phyloP scores from a whole-genome alignment of 2,797 vertebrate genomes.

The Zenarchopterus dispar region DNA sequence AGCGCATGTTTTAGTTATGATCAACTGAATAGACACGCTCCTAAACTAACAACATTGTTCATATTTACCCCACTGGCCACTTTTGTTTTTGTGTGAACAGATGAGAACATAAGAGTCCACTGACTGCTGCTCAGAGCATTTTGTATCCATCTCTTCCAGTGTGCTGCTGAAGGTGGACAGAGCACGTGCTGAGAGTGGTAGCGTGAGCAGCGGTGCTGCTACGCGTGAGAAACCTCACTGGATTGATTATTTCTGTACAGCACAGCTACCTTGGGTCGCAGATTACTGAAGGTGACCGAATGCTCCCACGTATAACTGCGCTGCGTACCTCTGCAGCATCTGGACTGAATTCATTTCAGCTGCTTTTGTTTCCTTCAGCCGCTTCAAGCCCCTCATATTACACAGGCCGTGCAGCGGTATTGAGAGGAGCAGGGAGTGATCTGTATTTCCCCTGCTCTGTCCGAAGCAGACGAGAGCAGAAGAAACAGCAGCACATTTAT shows the following conservation, averaged over 20 bases:
- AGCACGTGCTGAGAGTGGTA: background rate
- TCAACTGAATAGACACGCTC: too few relatives aligned
- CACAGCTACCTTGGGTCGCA: background rate
- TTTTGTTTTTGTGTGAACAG: too few relatives aligned
- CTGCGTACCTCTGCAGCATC: constrained; percentile 1
- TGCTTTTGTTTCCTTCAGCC: constrained; percentile 9
- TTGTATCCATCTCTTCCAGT: background rate
- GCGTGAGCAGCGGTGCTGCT: background rate
- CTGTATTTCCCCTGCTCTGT: constrained; percentile 21
- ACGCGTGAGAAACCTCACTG: background rate
- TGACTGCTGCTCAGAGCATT: background rate
- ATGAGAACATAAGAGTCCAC: too few relatives aligned
- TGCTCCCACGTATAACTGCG: background rate
- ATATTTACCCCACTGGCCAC: too few relatives aligned
- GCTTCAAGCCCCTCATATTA: constrained; percentile 3
- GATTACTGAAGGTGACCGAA: constrained; percentile 8
- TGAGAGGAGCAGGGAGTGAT: constrained; percentile 12
- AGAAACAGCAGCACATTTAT: constrained; percentile 56
- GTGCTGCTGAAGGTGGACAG: constrained; percentile 7
- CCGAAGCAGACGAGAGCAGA: constrained; percentile 19
- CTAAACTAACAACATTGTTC: too few relatives aligned
- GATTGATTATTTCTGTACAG: background rate
- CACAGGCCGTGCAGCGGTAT: constrained; percentile 2
- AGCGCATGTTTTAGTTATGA: too few relatives aligned
- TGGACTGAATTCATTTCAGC: constrained; percentile 29